These are phyloP conservation scores for Platynereis dumerilii DNA, from an alignment of 2,888 invertebrate species.

Conservation along the genomic window DNA sequence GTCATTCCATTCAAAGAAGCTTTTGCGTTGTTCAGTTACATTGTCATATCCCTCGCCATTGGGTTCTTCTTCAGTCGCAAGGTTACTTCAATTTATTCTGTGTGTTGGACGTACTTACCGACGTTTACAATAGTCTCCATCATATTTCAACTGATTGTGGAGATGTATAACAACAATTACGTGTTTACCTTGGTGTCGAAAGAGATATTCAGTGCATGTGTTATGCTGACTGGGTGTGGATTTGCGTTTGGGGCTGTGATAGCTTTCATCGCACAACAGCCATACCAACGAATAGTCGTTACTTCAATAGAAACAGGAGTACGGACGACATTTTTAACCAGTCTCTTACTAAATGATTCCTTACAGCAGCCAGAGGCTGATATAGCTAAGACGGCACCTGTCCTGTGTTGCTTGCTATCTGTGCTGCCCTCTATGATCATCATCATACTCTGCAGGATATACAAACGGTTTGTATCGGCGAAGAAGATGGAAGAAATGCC, in stretches of 20 bases:
- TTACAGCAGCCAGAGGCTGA: conserved; percentile 24
- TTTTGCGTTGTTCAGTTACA: conserved; percentile 26
- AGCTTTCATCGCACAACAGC: conserved; percentile 19
- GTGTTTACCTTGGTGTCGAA: conserved; percentile 16
- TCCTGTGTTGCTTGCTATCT: conserved; percentile 13
- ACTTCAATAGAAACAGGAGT: conserved; percentile 21
- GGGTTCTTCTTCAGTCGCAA: conserved; percentile 24
- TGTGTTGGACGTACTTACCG: conserved; percentile 26
- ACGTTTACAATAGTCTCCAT: conserved; percentile 26
- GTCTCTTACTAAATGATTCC: conserved; percentile 12
- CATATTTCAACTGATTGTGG: conserved; percentile 11
- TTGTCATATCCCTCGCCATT: conserved; percentile 7
- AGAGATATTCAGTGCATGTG: conserved; percentile 11
- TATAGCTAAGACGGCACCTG: conserved; percentile 22
- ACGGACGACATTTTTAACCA: conserved; percentile 21
- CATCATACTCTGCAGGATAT: conserved; percentile 19
- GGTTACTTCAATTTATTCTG: conserved; percentile 14
- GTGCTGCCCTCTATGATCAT: conserved; percentile 16
- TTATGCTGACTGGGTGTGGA: conserved; percentile 14
- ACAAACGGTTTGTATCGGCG: conserved; percentile 6
- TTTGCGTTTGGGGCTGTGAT: conserved; percentile 13
- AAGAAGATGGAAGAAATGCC: not conserved
- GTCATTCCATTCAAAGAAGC: conserved; percentile 26
- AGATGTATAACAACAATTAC: conserved; percentile 18
- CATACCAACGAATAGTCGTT: conserved; percentile 8